Conservation (phyloP, 2,888 invertebrate species). For the Bombyx huttoni region DNA sequence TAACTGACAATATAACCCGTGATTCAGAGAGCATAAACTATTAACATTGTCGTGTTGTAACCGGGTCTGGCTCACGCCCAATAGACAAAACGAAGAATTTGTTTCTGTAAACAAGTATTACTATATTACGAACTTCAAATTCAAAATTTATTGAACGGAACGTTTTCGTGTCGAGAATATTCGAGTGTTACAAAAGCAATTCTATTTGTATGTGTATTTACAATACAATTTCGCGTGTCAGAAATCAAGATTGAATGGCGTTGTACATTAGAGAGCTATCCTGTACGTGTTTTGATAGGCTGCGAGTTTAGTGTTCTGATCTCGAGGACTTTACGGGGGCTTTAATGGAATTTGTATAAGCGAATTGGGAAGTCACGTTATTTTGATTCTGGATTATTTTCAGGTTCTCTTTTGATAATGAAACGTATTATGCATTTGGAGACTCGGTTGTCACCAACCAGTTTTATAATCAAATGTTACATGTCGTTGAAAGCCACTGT, state of each 20-base stretch:
- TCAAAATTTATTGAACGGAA: constrained; percentile 33
- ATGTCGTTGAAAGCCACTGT: not conserved
- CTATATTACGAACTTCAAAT: constrained; percentile 39
- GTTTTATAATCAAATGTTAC: too few species aligned
- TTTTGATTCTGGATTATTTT: constrained; percentile 13
- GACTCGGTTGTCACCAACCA: too few species aligned
- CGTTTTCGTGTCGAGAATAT: constrained; percentile 31
- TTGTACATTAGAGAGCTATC: constrained; percentile 38
- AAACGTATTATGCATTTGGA: too few species aligned
- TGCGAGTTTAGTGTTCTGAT: constrained; percentile 49
- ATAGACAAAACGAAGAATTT: constrained; percentile 30
- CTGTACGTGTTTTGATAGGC: constrained; percentile 53
- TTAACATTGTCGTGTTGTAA: constrained; percentile 19
- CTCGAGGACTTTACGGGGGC: constrained; percentile 29
- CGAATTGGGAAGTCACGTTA: constrained; percentile 28
- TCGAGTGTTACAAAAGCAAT: constrained; percentile 16
- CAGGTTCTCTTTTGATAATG: not conserved
- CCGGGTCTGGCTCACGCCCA: constrained; percentile 21
- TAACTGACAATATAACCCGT: constrained; percentile 13
- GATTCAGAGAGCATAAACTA: constrained; percentile 5
- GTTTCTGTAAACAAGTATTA: constrained; percentile 39
- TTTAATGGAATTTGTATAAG: constrained; percentile 42
- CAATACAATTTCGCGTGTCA: constrained; percentile 24
- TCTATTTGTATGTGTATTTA: constrained; percentile 21
- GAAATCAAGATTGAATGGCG: constrained; percentile 10